phyloP scores from a whole-genome alignment of 2,888 invertebrate species.

The Cephus runcator region DNA sequence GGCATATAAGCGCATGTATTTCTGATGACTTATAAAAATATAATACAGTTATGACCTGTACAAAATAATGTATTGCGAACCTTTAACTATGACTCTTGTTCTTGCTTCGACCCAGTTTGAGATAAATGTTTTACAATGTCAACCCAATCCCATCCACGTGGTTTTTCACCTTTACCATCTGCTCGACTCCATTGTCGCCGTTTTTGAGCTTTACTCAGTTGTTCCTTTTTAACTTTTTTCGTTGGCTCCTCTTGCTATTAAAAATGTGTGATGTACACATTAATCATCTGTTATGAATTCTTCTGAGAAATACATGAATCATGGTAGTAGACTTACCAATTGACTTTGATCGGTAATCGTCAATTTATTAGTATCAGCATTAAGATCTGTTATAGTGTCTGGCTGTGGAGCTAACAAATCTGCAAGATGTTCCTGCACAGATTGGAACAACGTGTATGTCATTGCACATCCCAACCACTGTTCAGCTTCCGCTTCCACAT shows the following conservation, averaged over 20 bases:
- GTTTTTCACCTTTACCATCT: constrained; percentile 84
- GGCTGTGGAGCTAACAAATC: constrained; percentile 80
- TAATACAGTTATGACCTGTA: constrained; percentile 46
- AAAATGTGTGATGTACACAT: constrained; percentile 38
- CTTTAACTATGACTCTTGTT: constrained; percentile 52
- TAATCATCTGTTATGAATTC: constrained; percentile 1
- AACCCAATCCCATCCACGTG: constrained; percentile 95
- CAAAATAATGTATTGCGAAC: constrained; percentile 33
- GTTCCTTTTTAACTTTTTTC: constrained; percentile 81
- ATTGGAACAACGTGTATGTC: constrained; percentile 95
- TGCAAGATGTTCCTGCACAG: constrained; percentile 82
- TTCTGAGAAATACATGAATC: background rate
- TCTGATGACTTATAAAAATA: constrained; percentile 54
- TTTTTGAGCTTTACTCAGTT: constrained; percentile 92
- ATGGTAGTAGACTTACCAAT: constrained; percentile 47
- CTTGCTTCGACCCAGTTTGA: constrained; percentile 75
- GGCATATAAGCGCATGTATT: constrained; percentile 42
- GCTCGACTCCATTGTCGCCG: constrained; percentile 87
- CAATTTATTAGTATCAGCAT: constrained; percentile 69
- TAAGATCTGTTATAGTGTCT: constrained; percentile 67
- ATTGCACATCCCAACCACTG: constrained; percentile 90
- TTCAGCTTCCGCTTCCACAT: constrained; percentile 77
- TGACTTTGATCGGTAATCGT: constrained; percentile 67
- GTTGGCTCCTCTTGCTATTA: constrained; percentile 57
- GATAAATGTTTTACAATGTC: constrained; percentile 96